Evolutionary conservation across 2,113 vertebrate genomes (phyloP).

Genomic region (Ctenomys sociabilis): DNA sequence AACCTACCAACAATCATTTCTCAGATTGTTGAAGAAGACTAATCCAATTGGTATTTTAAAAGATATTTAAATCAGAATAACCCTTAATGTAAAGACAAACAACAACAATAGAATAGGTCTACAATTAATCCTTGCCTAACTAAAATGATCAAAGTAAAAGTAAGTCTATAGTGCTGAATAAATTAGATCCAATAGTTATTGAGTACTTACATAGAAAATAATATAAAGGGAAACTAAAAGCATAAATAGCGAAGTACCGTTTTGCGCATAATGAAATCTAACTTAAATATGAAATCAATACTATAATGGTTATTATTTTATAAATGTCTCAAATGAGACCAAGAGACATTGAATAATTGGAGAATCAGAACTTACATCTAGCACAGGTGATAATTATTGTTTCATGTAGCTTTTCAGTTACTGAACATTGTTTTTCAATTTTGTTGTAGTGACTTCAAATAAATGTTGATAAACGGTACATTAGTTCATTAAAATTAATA

Average conservation of each 20-base stretch:
- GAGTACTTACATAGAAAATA: neutral
- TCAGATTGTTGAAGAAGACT: neutral
- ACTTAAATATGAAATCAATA: neutral
- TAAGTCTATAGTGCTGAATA: neutral
- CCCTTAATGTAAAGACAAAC: neutral
- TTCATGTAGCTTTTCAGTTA: slow-evolving; percentile 1
- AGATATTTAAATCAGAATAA: neutral
- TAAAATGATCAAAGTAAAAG: neutral
- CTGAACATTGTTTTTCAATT: neutral
- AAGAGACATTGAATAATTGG: neutral
- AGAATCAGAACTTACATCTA: neutral
- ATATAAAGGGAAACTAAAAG: neutral
- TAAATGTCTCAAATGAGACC: neutral
- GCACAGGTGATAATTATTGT: neutral
- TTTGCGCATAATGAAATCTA: neutral
- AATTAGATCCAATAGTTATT: neutral
- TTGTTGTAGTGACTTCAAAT: neutral
- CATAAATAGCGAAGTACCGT: neutral
- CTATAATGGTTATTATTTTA: neutral
- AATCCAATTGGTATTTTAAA: neutral
- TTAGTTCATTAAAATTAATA: neutral
- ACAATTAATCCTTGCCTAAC: neutral
- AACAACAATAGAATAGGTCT: neutral
- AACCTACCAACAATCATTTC: neutral
- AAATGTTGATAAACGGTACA: slow-evolving; percentile 1